phyloP scores from a whole-genome alignment of 2,888 invertebrate genomes.

The Rhagophthalmus giganteus region DNA sequence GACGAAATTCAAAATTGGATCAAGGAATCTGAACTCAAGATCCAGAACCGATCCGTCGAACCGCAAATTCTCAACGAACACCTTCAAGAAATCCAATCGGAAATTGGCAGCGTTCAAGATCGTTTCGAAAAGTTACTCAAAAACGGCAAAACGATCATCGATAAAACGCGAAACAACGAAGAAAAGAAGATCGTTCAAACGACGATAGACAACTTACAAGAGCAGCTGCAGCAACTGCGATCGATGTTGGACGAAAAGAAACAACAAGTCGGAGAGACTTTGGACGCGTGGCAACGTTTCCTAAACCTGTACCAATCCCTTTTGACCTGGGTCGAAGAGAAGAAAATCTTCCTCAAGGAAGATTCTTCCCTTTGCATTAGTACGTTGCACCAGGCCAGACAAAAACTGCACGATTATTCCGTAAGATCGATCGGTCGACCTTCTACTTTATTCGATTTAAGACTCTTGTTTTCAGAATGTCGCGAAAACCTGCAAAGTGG shows the following conservation, averaged over 20 bases:
- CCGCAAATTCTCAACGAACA: slow-evolving; percentile 78
- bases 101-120: slow-evolving; percentile 72
- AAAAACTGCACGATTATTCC: slow-evolving; percentile 84
- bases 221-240: slow-evolving; percentile 77
- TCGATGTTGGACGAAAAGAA: slow-evolving; percentile 82
- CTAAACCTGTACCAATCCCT: slow-evolving; percentile 79
- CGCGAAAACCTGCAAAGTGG: slow-evolving; percentile 86
- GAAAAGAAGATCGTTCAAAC: slow-evolving; percentile 76
- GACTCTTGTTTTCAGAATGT: slow-evolving; percentile 64
- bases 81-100: slow-evolving; percentile 74
- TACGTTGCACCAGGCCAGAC: slow-evolving; percentile 79
- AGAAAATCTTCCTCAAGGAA: slow-evolving; percentile 76
- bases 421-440: slow-evolving; percentile 56
- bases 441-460: background rate
- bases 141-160: slow-evolving; percentile 77
- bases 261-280: slow-evolving; percentile 80
- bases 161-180: slow-evolving; percentile 75
- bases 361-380: slow-evolving; percentile 77
- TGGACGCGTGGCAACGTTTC: slow-evolving; percentile 89
- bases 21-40: slow-evolving; percentile 78
- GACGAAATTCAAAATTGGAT: slow-evolving; percentile 84
- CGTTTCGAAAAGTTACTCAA: slow-evolving; percentile 76
- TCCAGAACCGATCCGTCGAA: slow-evolving; percentile 78
- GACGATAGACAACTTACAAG: slow-evolving; percentile 74
- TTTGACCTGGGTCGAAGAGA: slow-evolving; percentile 81